Conservation (phyloP, 2,797 vertebrate genomes). For the Alosa sapidissima region DNA sequence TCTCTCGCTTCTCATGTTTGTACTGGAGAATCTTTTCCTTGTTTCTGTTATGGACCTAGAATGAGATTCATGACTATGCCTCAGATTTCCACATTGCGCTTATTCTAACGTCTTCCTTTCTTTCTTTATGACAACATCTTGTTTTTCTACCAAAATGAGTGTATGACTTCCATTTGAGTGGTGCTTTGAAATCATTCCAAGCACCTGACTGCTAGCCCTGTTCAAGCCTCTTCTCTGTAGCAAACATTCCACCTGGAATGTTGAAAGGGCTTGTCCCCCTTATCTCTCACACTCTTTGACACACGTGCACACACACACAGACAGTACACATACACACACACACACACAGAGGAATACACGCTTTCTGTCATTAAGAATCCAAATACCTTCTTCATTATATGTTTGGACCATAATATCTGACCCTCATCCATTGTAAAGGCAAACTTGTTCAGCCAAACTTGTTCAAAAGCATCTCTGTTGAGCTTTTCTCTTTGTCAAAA, state of each 20-base stretch:
- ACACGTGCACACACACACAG: too few relatives aligned
- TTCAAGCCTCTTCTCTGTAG: neutral
- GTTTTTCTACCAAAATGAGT: neutral
- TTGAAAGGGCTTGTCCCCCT: neutral
- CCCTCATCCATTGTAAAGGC: neutral
- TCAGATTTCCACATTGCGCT: neutral
- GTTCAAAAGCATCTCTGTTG: neutral
- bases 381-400: neutral
- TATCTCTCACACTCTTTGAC: neutral
- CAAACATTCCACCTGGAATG: neutral
- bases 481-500: constrained; percentile 68
- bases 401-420: neutral
- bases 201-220: constrained; percentile 11
- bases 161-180: neutral
- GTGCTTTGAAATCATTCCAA: neutral
- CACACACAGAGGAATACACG: neutral
- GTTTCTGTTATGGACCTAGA: neutral
- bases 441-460: too few relatives aligned
- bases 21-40: neutral
- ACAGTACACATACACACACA: neutral
- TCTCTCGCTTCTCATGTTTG: neutral
- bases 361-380: neutral
- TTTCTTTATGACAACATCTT: neutral
- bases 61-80: neutral
- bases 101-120: neutral